phyloP scores from a whole-genome alignment of 2,888 invertebrate species.

The Pantelozetes paolii region DNA sequence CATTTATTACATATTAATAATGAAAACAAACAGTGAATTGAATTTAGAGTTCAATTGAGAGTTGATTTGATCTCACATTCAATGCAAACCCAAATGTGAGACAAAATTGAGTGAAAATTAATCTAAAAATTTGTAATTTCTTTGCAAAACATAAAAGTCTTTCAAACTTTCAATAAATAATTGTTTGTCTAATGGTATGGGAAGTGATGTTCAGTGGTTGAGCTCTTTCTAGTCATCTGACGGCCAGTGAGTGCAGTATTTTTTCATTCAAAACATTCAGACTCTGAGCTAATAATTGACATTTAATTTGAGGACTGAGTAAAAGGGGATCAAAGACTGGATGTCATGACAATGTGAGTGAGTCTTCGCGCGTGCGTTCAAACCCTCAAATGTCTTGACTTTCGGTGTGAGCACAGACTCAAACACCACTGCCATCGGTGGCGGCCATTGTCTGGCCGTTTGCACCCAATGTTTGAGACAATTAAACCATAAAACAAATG shows the following conservation, averaged over 20 bases:
- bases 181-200: not conserved
- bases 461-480: slow-evolving; percentile 44
- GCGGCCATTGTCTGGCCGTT: slow-evolving; percentile 43
- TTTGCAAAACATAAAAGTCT: not conserved
- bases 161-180: not conserved
- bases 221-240: slow-evolving; percentile 7
- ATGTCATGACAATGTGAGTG: not conserved
- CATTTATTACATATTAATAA: not conserved
- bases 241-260: slow-evolving; percentile 4
- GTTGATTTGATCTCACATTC: no score
- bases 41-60: not conserved
- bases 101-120: not conserved
- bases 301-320: not conserved
- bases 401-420: not conserved
- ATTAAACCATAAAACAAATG: not conserved
- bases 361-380: not conserved
- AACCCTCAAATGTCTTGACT: not conserved
- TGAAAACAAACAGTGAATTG: not conserved
- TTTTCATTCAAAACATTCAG: slow-evolving; percentile 19
- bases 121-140: not conserved
- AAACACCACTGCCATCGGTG: not conserved
- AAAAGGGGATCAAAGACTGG: not conserved
- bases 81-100: no score
- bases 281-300: slow-evolving; percentile 5
- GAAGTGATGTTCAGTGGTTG: slow-evolving; percentile 12